Evolutionary conservation across 2,797 vertebrate species (phyloP).

Genomic region (Sandelia bainsii): DNA sequence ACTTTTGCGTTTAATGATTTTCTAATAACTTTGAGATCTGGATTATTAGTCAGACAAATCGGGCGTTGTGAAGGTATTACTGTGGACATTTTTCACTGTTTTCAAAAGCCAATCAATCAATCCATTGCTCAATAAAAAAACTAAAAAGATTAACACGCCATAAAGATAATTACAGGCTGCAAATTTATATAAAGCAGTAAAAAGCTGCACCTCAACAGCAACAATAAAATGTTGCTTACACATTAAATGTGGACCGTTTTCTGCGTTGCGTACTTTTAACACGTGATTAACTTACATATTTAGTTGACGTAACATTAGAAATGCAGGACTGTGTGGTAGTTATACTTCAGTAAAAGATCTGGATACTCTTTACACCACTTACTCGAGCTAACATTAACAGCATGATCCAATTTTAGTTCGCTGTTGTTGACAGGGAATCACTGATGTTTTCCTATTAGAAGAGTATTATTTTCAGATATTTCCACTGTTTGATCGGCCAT

Average conservation of each 20-base stretch:
- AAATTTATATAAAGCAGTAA: background rate
- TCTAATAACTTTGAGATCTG: background rate
- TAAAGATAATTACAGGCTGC: background rate
- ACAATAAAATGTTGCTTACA: background rate
- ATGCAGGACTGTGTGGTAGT: background rate
- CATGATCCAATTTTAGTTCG: too few species aligned
- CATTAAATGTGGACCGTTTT: too few species aligned
- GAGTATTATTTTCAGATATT: background rate
- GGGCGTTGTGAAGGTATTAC: background rate
- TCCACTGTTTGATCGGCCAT: background rate
- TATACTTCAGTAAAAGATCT: background rate
- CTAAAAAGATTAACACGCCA: rapidly evolving
- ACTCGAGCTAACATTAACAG: background rate
- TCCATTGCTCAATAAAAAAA: background rate
- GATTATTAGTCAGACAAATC: background rate
- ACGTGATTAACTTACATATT: background rate
- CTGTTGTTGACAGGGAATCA: background rate
- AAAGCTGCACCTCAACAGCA: background rate
- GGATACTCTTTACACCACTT: background rate
- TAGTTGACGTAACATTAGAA: too few species aligned
- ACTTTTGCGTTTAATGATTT: background rate
- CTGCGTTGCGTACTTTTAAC: background rate
- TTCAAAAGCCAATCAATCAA: background rate
- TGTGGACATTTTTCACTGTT: background rate
- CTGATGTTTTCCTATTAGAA: background rate